These are phyloP conservation scores for Ashinkailepas kermadecensis DNA, from an alignment of 2,888 invertebrate species.

Conservation along the genomic window DNA sequence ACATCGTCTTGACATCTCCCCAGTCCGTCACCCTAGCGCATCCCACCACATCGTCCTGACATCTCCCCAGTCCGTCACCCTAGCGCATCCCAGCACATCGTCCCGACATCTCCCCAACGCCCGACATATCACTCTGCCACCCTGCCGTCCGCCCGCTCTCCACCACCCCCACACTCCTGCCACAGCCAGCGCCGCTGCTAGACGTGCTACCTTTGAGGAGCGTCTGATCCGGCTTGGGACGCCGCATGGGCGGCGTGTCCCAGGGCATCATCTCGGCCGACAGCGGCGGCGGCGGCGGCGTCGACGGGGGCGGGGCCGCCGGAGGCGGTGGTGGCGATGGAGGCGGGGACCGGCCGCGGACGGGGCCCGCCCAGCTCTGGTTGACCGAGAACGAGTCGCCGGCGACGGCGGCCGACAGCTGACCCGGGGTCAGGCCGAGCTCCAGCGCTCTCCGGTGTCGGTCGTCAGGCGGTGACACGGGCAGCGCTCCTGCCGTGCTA, in stretches of 20 bases:
- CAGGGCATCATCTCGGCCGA: neutral
- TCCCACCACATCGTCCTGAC: too few relatives aligned
- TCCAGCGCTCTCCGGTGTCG: neutral
- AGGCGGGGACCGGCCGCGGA: neutral
- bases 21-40: too few relatives aligned
- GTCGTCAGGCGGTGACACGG: neutral
- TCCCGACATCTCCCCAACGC: too few relatives aligned
- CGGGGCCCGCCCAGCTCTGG: neutral
- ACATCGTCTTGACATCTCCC: too few relatives aligned
- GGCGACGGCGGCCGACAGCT: neutral
- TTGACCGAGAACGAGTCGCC: neutral
- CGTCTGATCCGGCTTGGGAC: neutral
- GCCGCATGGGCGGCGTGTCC: conserved; percentile 14
- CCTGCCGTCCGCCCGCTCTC: too few relatives aligned
- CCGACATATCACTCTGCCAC: too few relatives aligned
- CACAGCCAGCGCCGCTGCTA: too few relatives aligned
- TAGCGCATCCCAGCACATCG: too few relatives aligned
- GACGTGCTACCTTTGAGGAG: neutral
- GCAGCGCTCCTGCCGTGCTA: neutral
- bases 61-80: too few relatives aligned
- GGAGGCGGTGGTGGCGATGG: neutral
- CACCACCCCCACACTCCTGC: too few relatives aligned
- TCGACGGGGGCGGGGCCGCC: neutral
- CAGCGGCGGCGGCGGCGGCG: neutral
- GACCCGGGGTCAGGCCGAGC: neutral